Conservation (phyloP, 2,888 invertebrate species). For the Folsomia candida region DNA sequence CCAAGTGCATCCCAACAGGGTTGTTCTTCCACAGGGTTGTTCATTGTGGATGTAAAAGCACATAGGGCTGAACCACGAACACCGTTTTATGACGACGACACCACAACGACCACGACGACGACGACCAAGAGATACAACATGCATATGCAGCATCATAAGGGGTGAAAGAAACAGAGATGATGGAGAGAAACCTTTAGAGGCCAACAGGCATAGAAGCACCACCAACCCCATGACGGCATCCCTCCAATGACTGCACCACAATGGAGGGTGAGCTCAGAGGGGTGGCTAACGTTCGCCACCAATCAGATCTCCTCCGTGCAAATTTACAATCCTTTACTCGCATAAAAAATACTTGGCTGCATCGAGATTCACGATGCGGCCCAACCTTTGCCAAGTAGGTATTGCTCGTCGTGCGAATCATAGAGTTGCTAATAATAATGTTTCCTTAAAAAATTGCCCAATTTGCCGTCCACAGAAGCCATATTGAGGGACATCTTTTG, state of each 20-base stretch:
- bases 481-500: too few relatives aligned
- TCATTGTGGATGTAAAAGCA: not conserved
- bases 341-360: not conserved
- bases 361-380: too few relatives aligned
- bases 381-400: too few relatives aligned
- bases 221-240: conserved; percentile 43
- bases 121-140: too few relatives aligned
- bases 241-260: conserved; percentile 51
- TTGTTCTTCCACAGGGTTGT: too few relatives aligned
- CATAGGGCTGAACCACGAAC: not conserved
- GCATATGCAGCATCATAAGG: not conserved
- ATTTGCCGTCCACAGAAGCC: too few relatives aligned
- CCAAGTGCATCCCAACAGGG: not conserved
- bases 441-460: too few relatives aligned
- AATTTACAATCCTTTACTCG: conserved; percentile 24
- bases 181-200: conserved; percentile 31
- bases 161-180: conserved; percentile 7
- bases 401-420: too few relatives aligned
- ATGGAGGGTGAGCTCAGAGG: conserved; percentile 50
- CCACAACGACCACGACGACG: too few relatives aligned
- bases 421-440: too few relatives aligned
- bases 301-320: conserved; percentile 39
- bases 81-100: not conserved
- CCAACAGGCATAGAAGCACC: conserved; percentile 26
- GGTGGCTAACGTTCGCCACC: conserved; percentile 51